Evolutionary conservation across 1,140 invertebrate genomes (phyloP).

Genomic region (Euwallacea similis): DNA sequence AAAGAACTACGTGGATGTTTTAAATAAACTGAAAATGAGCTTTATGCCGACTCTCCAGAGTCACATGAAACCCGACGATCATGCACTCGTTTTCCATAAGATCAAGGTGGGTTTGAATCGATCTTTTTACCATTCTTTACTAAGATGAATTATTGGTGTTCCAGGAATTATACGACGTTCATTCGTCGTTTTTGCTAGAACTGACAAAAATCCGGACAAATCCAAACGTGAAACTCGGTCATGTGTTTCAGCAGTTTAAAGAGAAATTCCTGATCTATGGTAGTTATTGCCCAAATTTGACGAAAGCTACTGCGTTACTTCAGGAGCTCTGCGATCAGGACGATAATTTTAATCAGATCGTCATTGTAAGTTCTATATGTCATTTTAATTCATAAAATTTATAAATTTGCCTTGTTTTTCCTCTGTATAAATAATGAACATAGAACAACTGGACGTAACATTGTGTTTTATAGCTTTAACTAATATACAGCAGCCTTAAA

Average conservation of each 20-base stretch:
- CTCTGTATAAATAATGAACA: not conserved
- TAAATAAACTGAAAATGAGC: constrained; percentile 82
- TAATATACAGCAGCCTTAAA: not conserved
- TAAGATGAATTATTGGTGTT: not conserved
- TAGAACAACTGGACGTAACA: too few species aligned
- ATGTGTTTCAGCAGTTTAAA: constrained; percentile 87
- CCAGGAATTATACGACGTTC: constrained; percentile 83
- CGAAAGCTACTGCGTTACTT: constrained; percentile 74
- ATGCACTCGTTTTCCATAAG: constrained; percentile 81
- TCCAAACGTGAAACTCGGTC: constrained; percentile 59
- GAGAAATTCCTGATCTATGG: constrained; percentile 92
- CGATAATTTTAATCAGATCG: constrained; percentile 42
- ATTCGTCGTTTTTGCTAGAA: constrained; percentile 80
- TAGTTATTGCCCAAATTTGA: constrained; percentile 92
- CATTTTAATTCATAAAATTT: not conserved
- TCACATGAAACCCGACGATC: constrained; percentile 72
- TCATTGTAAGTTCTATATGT: constrained; percentile 48
- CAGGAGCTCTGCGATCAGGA: constrained; percentile 70
- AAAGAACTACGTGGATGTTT: constrained; percentile 93
- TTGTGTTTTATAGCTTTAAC: too few species aligned
- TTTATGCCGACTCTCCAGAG: constrained; percentile 78
- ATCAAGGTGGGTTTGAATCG: constrained; percentile 68
- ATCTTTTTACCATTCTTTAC: not conserved
- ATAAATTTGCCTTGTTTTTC: not conserved
- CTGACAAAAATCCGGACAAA: constrained; percentile 70